phyloP scores from a whole-genome alignment of 2,113 vertebrate species.

The human (Homo sapiens) region DNA sequence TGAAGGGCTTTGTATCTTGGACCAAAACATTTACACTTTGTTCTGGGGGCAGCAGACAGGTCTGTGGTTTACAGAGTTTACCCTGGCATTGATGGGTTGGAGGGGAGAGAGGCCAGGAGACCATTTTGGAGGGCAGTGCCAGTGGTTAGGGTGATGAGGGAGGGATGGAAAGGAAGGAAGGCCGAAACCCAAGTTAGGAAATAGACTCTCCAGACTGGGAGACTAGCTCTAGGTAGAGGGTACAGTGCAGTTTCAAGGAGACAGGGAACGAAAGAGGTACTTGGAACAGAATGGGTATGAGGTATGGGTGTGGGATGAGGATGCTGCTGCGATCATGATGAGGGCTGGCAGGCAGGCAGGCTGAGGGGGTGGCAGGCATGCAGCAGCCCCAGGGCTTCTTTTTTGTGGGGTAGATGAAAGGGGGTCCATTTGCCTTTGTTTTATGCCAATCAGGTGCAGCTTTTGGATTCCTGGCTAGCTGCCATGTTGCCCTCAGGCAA shows the following conservation, averaged over 20 bases:
- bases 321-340: background rate
- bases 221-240: background rate
- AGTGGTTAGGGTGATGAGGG: background rate
- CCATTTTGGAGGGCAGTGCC: background rate
- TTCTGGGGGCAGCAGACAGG: background rate
- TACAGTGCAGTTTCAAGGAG: background rate
- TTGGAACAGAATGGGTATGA: background rate
- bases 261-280: background rate
- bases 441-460: constrained; percentile 44
- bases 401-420: constrained; percentile 68
- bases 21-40: background rate
- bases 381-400: background rate
- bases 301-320: background rate
- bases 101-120: constrained; percentile 5
- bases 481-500: constrained; percentile 63
- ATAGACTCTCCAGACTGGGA: background rate
- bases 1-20: background rate
- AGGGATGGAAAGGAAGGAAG: background rate
- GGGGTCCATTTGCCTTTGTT: constrained; percentile 49
- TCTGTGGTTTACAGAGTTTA: background rate
- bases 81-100: background rate
- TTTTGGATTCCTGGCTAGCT: constrained; percentile 48
- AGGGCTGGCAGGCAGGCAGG: background rate
- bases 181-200: background rate
- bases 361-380: background rate